A percentile compares a stretch with the other conserved stretches of the same genome.
Conservation (phyloP, 2,113 vertebrate species). For the Microcebus murinus region DNA sequence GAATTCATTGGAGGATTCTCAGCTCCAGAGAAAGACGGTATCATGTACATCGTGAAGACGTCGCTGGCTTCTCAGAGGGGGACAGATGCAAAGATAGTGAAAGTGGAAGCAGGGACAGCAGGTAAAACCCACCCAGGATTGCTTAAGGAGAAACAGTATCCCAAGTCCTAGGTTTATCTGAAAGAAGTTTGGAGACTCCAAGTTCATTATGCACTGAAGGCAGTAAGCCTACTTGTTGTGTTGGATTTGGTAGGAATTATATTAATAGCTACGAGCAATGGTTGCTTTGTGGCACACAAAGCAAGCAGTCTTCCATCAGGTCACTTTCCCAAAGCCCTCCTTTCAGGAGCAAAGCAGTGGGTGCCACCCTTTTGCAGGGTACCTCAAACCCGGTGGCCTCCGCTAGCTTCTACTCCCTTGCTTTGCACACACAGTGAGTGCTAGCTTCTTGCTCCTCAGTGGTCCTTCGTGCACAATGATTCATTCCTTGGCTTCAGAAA, state of each 20-base stretch:
- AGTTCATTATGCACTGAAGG: neutral
- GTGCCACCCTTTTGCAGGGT: neutral
- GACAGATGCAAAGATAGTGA: neutral
- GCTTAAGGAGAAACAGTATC: neutral
- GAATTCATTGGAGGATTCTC: neutral
- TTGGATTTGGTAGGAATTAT: neutral
- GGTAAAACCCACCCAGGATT: neutral
- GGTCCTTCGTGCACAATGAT: neutral
- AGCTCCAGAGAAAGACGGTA: neutral
- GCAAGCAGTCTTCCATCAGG: neutral
- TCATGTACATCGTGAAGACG: neutral
- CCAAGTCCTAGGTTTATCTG: neutral
- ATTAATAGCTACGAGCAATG: neutral
- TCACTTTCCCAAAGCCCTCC: neutral
- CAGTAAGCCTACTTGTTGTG: neutral
- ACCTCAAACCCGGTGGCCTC: neutral
- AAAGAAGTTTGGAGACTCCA: neutral
- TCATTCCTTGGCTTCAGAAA: neutral
- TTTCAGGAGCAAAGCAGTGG: neutral
- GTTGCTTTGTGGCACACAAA: neutral
- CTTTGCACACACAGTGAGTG: rapidly evolving
- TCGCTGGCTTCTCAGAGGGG: neutral
- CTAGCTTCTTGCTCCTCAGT: neutral
- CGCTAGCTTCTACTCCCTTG: neutral
- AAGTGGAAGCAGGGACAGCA: neutral